Conservation (phyloP, 2,113 vertebrate species). For the Pampusana beccarii region DNA sequence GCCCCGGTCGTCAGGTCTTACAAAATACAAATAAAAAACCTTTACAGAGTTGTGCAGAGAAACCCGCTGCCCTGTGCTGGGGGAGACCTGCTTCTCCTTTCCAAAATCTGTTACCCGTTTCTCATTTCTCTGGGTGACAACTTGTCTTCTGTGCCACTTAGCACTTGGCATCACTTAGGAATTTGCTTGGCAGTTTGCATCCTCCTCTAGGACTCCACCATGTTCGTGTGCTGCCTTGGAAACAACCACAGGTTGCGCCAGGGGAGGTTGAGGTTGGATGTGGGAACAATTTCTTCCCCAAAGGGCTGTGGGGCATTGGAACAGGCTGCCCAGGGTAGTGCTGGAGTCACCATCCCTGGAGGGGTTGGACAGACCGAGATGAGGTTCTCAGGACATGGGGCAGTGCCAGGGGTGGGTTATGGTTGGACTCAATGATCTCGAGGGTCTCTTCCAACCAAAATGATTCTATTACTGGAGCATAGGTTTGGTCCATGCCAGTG, state of each 20-base stretch:
- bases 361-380: no score
- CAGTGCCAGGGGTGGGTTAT: no score
- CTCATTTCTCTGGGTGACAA: neutral
- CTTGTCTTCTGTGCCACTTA: neutral
- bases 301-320: no score
- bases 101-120: neutral
- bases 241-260: no score
- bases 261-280: no score
- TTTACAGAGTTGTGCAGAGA: neutral
- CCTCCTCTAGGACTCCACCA: neutral
- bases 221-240: neutral
- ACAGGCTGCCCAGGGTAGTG: no score
- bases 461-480: neutral
- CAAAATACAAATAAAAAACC: neutral
- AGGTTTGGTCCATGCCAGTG: accelerated
- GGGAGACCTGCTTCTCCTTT: neutral
- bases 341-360: no score
- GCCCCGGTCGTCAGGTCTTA: neutral
- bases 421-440: no score
- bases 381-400: no score
- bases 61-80: neutral
- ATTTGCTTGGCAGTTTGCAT: neutral
- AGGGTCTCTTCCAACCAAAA: no score
- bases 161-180: accelerated
- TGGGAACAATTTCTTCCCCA: no score